Evolutionary conservation across 2,797 vertebrate species (phyloP).

Genomic region (Enteromius anoplus): DNA sequence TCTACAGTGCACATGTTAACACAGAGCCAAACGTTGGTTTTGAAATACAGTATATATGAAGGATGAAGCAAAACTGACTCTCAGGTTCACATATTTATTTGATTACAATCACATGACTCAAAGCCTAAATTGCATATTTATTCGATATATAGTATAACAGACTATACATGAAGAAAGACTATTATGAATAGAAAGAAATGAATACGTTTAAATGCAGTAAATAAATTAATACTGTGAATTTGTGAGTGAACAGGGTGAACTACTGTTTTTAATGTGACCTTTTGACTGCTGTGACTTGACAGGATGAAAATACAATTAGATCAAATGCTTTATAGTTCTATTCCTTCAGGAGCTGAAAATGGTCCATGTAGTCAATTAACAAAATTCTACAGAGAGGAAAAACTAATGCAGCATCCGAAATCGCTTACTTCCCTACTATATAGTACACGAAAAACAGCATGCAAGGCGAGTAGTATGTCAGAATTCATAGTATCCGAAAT

Average conservation of each 20-base stretch:
- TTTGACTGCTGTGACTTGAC: background rate
- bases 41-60: background rate
- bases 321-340: background rate
- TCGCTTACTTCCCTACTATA: too few relatives aligned
- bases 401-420: too few relatives aligned
- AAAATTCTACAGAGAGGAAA: background rate
- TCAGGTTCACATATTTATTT: conserved; percentile 18
- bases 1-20: background rate
- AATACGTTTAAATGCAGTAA: background rate
- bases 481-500: too few relatives aligned
- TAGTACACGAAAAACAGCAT: too few relatives aligned
- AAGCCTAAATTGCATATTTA: background rate
- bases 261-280: background rate
- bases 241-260: background rate
- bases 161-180: background rate
- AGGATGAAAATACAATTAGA: background rate
- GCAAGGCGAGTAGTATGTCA: too few relatives aligned
- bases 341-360: background rate
- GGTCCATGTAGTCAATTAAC: background rate
- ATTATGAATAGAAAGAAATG: background rate
- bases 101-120: background rate
- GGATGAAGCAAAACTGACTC: conserved; percentile 1
- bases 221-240: background rate
- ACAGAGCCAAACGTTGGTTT: background rate
- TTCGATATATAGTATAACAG: background rate